Conservation (phyloP, 2,113 vertebrate genomes). For the Lethenteron camtschaticum region DNA sequence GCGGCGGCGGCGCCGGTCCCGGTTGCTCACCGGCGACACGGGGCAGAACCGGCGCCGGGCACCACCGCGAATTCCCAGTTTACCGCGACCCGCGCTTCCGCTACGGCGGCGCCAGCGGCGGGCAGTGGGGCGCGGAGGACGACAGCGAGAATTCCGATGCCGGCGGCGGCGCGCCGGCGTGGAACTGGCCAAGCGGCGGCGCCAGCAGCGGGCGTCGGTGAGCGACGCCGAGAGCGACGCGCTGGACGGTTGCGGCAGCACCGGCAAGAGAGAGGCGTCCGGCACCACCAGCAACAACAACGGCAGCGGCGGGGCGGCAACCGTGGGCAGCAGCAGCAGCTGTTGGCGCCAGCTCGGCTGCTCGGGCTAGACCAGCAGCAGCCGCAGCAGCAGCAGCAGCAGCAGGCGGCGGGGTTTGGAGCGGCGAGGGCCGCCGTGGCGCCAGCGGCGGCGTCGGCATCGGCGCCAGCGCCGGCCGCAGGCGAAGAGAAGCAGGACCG, state of each 20-base stretch:
- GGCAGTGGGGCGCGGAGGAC: slow-evolving; percentile 58
- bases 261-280: too few relatives aligned
- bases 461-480: too few relatives aligned
- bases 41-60: slow-evolving; percentile 40
- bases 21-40: slow-evolving; percentile 11
- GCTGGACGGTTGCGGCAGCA: too few relatives aligned
- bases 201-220: background rate
- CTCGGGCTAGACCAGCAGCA: slow-evolving; percentile 57
- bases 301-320: background rate
- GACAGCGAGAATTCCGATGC: slow-evolving; percentile 82
- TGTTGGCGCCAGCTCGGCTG: slow-evolving; percentile 50
- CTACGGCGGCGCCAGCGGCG: slow-evolving; percentile 48
- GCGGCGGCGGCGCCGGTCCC: too few relatives aligned
- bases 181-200: too few relatives aligned
- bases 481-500: slow-evolving; percentile 1
- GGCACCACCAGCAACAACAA: background rate
- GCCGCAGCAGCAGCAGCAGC: slow-evolving; percentile 71
- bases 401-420: slow-evolving; percentile 30
- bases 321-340: background rate
- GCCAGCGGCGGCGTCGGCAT: background rate
- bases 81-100: slow-evolving; percentile 37
- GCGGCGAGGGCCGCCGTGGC: too few relatives aligned
- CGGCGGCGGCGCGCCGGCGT: slow-evolving; percentile 38
- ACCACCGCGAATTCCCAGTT: slow-evolving; percentile 43
- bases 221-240: slow-evolving; percentile 4